Evolutionary conservation across 2,888 invertebrate genomes (phyloP), one percentile per base, ranked within the genome.

Genomic region (Tribolium freemani): DNA sequence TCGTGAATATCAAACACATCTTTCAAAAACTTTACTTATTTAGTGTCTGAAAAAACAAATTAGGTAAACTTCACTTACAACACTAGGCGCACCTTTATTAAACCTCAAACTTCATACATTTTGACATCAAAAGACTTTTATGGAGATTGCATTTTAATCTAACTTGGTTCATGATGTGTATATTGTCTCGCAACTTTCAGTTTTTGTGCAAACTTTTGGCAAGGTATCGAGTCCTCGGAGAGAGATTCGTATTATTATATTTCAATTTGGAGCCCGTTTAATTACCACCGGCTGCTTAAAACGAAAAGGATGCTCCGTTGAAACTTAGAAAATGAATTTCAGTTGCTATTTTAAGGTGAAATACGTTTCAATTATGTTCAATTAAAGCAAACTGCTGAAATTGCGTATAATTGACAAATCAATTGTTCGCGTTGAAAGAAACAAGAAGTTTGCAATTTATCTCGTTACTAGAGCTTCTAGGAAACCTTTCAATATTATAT

Each of bases 321-420:
- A 51, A 64, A 64, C 64, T 64, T 64, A 54, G 20, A 64, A 38
- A 53, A 64, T 64, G 53, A 64, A 64, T 54, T 63, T 64, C 64
- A 64, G 64, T 64, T 53, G 53, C 64, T 64, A 53, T 64, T 53
- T 54, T 53, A 64, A 64, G 54, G 64, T 64, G 26, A 54, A 64
- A 54, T 53, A 44, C 53, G 64, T 64, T 64, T 64, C 53, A 64
- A 64, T 64, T 64, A 64, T 64, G 64, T 64, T 64, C 53, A 64
- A 64, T 64, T 64, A 64, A 64, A 54, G 53, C 53, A 54, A 64
- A 64, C 53, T 54, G 64, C 64, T 64, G 53, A 64, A 64, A 53
- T 53, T 53, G 64, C 64, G 45, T 20, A 45, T 54, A 54, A 64
- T 54, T 38, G 26, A 4, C 5, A 51, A 51, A 64, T 64, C 48